These are phyloP conservation scores for Chitala chitala DNA, from an alignment of 2,113 vertebrate species.

Conservation along the genomic window DNA sequence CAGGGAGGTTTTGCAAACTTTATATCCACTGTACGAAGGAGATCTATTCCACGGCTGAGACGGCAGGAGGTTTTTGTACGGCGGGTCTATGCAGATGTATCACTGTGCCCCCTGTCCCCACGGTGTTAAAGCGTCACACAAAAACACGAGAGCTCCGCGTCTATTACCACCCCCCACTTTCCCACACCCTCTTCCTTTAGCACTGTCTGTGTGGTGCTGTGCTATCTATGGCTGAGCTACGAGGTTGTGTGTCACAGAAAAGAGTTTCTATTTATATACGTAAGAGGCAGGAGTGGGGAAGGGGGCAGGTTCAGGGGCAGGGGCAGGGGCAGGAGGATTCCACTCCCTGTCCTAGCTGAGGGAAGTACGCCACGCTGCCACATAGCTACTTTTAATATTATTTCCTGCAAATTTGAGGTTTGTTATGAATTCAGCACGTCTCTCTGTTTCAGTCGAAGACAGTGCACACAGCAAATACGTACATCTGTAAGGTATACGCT, in stretches of 20 bases:
- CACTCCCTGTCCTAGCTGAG: too few species aligned
- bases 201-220: conserved; percentile 33
- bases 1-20: background rate
- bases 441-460: too few species aligned
- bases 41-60: conserved; percentile 23
- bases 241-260: conserved; percentile 14
- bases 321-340: background rate
- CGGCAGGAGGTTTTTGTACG: conserved; percentile 82
- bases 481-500: too few species aligned
- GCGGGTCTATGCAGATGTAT: conserved; percentile 61
- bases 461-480: too few species aligned
- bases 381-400: too few species aligned
- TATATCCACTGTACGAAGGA: background rate
- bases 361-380: too few species aligned
- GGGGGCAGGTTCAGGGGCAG: conserved; percentile 7
- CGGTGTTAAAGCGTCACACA: conserved; percentile 73
- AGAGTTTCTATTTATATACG: conserved; percentile 59
- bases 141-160: conserved; percentile 59
- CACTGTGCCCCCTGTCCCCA: conserved; percentile 84
- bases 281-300: conserved; percentile 39
- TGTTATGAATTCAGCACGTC: too few species aligned
- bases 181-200: conserved; percentile 13
- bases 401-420: too few species aligned
- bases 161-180: conserved; percentile 17
- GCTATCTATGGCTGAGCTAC: background rate